phyloP scores from a whole-genome alignment of 2,113 vertebrate genomes.

The Pongo abelii region DNA sequence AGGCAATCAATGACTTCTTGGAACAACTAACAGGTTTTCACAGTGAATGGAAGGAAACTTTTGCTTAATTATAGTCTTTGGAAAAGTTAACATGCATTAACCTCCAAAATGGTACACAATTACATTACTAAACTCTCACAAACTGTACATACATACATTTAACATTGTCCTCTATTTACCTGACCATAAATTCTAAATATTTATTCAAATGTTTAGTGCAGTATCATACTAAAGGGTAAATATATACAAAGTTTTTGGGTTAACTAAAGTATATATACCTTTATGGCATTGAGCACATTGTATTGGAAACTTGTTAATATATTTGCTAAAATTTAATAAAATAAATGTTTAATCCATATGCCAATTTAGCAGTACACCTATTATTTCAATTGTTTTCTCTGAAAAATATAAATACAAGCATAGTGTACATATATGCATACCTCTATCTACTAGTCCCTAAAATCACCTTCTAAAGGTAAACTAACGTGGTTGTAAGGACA shows the following conservation, averaged over 20 bases:
- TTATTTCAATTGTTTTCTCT: neutral
- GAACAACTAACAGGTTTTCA: slow-evolving; percentile 55
- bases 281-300: neutral
- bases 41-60: slow-evolving; percentile 3
- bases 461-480: neutral
- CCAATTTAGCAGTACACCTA: neutral
- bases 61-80: slow-evolving; percentile 52
- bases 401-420: neutral
- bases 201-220: slow-evolving; percentile 12
- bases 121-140: neutral
- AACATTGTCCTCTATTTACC: neutral
- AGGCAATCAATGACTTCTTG: slow-evolving; percentile 62
- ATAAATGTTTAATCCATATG: slow-evolving; percentile 11
- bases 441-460: neutral
- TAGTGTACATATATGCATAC: neutral
- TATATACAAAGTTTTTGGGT: neutral
- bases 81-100: slow-evolving; percentile 54
- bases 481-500: neutral
- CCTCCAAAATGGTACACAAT: slow-evolving; percentile 26
- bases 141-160: neutral
- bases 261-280: neutral
- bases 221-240: neutral
- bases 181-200: neutral
- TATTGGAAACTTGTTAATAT: neutral
- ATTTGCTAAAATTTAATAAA: slow-evolving; percentile 16